Conservation (phyloP, 2,113 vertebrate genomes). For the Chauna torquata region DNA sequence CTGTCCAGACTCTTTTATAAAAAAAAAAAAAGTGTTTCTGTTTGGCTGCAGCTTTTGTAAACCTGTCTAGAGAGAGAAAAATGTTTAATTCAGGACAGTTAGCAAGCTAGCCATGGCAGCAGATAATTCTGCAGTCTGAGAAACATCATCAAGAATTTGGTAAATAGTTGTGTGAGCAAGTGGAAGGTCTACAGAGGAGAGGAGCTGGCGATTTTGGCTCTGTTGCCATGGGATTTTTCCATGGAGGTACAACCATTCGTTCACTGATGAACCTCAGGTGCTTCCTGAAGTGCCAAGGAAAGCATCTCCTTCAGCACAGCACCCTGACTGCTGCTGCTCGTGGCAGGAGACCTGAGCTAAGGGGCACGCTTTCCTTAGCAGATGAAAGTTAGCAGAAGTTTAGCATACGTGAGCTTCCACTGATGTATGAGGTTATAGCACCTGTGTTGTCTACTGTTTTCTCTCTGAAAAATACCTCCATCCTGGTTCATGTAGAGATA, state of each 20-base stretch:
- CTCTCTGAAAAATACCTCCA: not conserved
- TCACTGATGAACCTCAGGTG: not conserved
- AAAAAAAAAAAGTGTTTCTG: not conserved
- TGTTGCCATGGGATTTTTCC: not conserved
- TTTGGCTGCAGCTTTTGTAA: not conserved
- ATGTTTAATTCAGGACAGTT: not conserved
- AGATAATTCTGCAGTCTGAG: not conserved
- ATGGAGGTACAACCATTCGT: not conserved
- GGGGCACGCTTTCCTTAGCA: not conserved
- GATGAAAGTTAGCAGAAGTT: not conserved
- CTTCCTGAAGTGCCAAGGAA: not conserved
- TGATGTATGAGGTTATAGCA: not conserved
- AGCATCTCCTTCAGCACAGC: fast-evolving
- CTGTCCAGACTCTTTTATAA: not conserved
- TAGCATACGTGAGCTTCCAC: not conserved
- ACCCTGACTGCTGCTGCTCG: not conserved
- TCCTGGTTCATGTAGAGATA: not conserved
- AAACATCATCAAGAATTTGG: not conserved
- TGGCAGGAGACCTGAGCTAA: not conserved
- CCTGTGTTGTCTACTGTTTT: not conserved
- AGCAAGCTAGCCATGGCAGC: not conserved
- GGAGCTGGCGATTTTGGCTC: not conserved
- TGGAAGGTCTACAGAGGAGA: not conserved
- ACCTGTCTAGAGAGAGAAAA: not conserved
- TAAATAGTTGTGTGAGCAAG: not conserved